Base-by-base conservation (phyloP, 1,140 invertebrate genomes). In the Apis cerana region DNA sequence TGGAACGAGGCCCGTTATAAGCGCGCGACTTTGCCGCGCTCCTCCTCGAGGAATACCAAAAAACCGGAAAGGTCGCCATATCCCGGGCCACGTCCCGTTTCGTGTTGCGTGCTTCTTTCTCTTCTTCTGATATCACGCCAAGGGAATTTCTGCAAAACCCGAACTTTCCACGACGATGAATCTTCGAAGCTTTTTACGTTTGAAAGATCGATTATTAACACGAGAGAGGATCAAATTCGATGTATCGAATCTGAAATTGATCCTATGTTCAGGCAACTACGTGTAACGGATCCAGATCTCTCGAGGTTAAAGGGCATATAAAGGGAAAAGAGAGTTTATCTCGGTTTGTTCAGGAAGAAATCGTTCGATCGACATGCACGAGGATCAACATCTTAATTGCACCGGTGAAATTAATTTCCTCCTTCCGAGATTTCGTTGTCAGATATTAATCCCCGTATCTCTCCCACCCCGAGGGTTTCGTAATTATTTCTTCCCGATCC, bases 321-420 rank as follows among this genome's bases (percentile, higher is more conserved):
- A 33, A 0, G 4, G 15, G 21, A 50, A 17, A 21, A n/a, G 56
- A 23, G 48, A 56, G 33, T 10, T 23, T 33, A 33, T 3, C 33
- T 33, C 33, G 33, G 21, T 27, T 65, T 65, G 50, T 23, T n/a
- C 71, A 1, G 21, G 21, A 58, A 81, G 62, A 19, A 50, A n/a
- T n/a, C 13, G 12, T 23, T n/a, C 50, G 75, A 78, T 82, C 80
- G 80, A 82, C 48, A 15, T 54, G 13, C 56, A 21, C 11, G 23
- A 50, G 54, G 80, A 82, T 82, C 54, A 67, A 82, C 81, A 71
- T 82, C 67, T 82, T 82, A 82, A 82, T 82, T 82, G 81, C 81
- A 33, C 64, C 50, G 33, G 59, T 75, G 65, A 82, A 82, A 82
- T 82, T 82, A 82, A 82, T 82, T 82, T 82, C 67, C 75, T 68